A percentile compares a stretch with the other conserved stretches of the same genome.
These are phyloP conservation scores for Melangyna quadrimaculata DNA, from an alignment of 2,888 invertebrate species.

Conservation along the genomic window DNA sequence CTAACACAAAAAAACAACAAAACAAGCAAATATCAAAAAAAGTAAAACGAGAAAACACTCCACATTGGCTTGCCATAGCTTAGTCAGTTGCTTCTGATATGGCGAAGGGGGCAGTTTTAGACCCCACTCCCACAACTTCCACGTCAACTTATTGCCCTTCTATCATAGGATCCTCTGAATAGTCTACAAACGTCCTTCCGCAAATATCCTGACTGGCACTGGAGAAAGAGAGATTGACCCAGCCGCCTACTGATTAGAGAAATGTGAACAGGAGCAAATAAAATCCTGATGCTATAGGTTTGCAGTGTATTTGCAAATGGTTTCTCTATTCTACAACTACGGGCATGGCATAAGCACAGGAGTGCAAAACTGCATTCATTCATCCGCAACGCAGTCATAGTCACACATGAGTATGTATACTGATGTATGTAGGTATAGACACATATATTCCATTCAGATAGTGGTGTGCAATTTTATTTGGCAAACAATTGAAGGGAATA, in stretches of 20 bases:
- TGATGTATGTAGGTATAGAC: neutral
- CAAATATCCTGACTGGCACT: neutral
- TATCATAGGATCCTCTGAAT: constrained; percentile 11
- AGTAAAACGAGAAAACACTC: neutral
- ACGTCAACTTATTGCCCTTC: neutral
- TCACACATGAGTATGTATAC: neutral
- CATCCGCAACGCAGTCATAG: constrained; percentile 1
- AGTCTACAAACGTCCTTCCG: neutral
- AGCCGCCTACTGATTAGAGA: constrained; percentile 64
- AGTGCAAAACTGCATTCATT: constrained; percentile 14
- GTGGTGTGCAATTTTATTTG: constrained; percentile 48
- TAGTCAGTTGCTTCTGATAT: constrained; percentile 17
- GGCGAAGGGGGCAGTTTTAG: neutral
- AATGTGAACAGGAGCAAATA: constrained; percentile 66
- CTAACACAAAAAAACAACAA: constrained; percentile 30
- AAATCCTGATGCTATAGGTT: constrained; percentile 37
- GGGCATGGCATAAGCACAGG: neutral
- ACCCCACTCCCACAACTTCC: neutral
- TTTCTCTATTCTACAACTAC: neutral
- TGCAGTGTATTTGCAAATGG: constrained; percentile 61
- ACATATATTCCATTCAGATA: neutral
- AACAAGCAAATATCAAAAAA: constrained; percentile 20
- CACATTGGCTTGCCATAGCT: neutral
- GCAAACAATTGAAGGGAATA: constrained; percentile 59
- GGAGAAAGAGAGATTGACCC: neutral